A percentile compares a stretch with the other conserved stretches of the same genome.
phyloP scores from a whole-genome alignment of 2,888 invertebrate species.

The Polydrusus tereticollis region DNA sequence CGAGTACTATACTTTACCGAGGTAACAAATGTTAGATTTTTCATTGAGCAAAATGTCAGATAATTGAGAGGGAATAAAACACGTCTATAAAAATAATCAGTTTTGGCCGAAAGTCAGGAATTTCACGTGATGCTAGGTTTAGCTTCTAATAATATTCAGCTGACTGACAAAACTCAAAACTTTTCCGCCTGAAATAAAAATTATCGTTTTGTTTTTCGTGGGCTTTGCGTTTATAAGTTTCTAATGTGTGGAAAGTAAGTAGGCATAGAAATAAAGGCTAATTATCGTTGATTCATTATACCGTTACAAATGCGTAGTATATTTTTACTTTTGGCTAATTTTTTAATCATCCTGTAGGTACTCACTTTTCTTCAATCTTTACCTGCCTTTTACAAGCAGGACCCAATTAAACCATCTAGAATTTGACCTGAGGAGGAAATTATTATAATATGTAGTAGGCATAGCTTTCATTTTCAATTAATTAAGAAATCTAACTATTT shows the following conservation, averaged over 20 bases:
- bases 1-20: not conserved
- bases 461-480: too few relatives aligned
- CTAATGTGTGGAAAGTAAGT: not conserved
- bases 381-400: too few relatives aligned
- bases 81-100: slow-evolving; percentile 42
- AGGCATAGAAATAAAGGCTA: not conserved
- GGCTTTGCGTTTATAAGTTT: not conserved
- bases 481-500: too few relatives aligned
- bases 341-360: not conserved
- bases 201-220: slow-evolving; percentile 20
- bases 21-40: not conserved
- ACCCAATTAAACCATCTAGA: too few relatives aligned
- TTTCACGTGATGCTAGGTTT: slow-evolving; percentile 46
- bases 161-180: slow-evolving; percentile 37
- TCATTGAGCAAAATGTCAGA: slow-evolving; percentile 40
- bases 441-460: too few relatives aligned
- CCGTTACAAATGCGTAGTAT: not conserved
- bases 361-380: too few relatives aligned
- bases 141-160: slow-evolving; percentile 48
- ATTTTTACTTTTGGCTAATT: not conserved
- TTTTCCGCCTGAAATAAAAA: slow-evolving; percentile 29
- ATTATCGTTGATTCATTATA: not conserved
- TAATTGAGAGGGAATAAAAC: slow-evolving; percentile 40
- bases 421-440: too few relatives aligned
- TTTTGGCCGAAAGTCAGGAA: slow-evolving; percentile 48